Evolutionary conservation across 2,113 vertebrate species (phyloP).

Genomic region (Oceanites oceanicus): DNA sequence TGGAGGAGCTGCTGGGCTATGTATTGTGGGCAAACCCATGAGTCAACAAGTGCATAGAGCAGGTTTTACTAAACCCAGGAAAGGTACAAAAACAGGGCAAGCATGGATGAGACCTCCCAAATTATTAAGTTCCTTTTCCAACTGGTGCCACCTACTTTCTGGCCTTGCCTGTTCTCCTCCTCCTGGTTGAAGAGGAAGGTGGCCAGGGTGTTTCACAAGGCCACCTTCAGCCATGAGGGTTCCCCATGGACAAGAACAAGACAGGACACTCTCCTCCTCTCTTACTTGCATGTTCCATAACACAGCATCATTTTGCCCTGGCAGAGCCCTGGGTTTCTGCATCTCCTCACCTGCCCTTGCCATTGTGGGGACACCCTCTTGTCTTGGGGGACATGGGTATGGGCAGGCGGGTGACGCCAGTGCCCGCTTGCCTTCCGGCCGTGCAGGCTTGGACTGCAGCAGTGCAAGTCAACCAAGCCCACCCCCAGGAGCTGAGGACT

Average conservation of each 20-base stretch:
- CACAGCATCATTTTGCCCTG: neutral
- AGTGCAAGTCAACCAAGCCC: neutral
- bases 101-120: neutral
- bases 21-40: neutral
- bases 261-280: neutral
- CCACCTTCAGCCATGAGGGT: neutral
- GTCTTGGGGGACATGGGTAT: neutral
- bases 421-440: neutral
- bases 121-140: neutral
- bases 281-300: rapidly evolving
- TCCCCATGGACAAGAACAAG: neutral
- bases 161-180: neutral
- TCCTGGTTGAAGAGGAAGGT: neutral
- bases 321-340: neutral
- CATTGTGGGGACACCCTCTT: neutral
- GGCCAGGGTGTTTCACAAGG: neutral
- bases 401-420: neutral
- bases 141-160: neutral
- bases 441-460: neutral
- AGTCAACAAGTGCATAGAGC: neutral
- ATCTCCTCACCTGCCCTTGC: neutral
- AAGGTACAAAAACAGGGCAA: neutral
- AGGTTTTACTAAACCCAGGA: neutral
- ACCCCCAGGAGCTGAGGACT: rapidly evolving
- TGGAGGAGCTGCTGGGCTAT: neutral